phyloP scores from a whole-genome alignment of 1,140 invertebrate species.

The Pissodes strobi region DNA sequence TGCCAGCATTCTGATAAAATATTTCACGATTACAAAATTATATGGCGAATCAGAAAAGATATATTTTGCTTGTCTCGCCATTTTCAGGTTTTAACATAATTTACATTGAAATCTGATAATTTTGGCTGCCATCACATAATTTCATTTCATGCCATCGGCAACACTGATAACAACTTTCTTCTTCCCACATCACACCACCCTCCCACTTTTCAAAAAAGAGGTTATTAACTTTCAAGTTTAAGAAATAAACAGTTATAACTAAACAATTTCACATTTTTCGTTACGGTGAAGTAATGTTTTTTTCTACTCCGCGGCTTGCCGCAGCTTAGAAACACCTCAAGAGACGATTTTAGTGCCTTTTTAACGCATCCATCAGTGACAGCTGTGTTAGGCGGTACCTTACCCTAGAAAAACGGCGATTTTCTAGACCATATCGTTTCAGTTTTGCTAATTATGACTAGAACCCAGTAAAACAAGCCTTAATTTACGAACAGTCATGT shows the following conservation, averaged over 20 bases:
- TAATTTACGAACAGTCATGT: slow-evolving; percentile 39
- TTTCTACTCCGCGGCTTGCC: slow-evolving; percentile 12
- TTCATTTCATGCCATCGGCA: too few species aligned
- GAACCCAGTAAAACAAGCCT: not conserved
- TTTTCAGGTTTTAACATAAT: too few species aligned
- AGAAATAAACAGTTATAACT: slow-evolving; percentile 50
- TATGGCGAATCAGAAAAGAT: too few species aligned
- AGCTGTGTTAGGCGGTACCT: slow-evolving; percentile 35
- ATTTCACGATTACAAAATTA: too few species aligned
- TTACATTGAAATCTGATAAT: too few species aligned
- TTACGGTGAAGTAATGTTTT: slow-evolving; percentile 23
- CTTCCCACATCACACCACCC: slow-evolving; percentile 27
- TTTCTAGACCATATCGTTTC: not conserved
- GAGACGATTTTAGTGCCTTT: slow-evolving; percentile 30
- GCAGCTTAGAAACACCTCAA: slow-evolving; percentile 9
- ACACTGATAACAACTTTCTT: not conserved
- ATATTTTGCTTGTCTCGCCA: too few species aligned
- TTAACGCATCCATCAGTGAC: slow-evolving; percentile 22
- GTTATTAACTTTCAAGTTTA: slow-evolving; percentile 49
- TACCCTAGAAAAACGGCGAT: slow-evolving; percentile 7
- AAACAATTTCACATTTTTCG: slow-evolving; percentile 43
- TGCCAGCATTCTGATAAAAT: too few species aligned
- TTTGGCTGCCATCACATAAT: too few species aligned
- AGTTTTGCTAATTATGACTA: slow-evolving; percentile 18
- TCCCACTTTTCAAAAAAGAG: slow-evolving; percentile 51